Evolutionary conservation across 2,888 invertebrate genomes (phyloP).

Genomic region (Anticlea derivata): DNA sequence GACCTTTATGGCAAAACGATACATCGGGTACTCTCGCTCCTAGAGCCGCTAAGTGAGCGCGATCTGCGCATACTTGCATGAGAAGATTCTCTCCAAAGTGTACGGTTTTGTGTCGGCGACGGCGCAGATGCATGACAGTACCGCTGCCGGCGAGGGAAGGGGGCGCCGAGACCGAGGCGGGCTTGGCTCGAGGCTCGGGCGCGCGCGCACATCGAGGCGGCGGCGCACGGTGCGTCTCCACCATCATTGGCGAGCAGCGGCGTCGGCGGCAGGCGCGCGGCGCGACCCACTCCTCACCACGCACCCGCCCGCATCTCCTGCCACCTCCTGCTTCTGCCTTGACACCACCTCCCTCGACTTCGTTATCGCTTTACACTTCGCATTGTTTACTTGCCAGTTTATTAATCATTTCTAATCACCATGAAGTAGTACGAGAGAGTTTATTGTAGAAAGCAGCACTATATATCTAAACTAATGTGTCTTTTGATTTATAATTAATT

Average conservation of each 20-base stretch:
- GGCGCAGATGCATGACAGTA: constrained; percentile 84
- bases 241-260: constrained; percentile 77
- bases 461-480: not conserved
- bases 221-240: constrained; percentile 80
- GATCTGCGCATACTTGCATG: constrained; percentile 89
- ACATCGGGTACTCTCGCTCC: constrained; percentile 78
- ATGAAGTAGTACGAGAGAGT: not conserved
- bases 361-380: constrained; percentile 44
- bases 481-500: constrained; percentile 1
- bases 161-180: constrained; percentile 83
- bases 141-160: constrained; percentile 79
- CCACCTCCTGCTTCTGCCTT: constrained; percentile 44
- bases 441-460: constrained; percentile 4
- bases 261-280: constrained; percentile 77
- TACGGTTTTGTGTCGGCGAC: constrained; percentile 90
- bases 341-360: constrained; percentile 41
- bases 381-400: constrained; percentile 40
- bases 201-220: constrained; percentile 76
- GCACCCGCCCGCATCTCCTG: constrained; percentile 43
- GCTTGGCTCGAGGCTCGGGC: constrained; percentile 72
- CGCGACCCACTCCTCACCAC: constrained; percentile 75
- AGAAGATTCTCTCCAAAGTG: constrained; percentile 91
- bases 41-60: constrained; percentile 80
- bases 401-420: constrained; percentile 24
- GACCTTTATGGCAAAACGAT: constrained; percentile 78